Base-by-base conservation (phyloP, 2,113 vertebrate species). In the Mesoclemmys tuberculata region DNA sequence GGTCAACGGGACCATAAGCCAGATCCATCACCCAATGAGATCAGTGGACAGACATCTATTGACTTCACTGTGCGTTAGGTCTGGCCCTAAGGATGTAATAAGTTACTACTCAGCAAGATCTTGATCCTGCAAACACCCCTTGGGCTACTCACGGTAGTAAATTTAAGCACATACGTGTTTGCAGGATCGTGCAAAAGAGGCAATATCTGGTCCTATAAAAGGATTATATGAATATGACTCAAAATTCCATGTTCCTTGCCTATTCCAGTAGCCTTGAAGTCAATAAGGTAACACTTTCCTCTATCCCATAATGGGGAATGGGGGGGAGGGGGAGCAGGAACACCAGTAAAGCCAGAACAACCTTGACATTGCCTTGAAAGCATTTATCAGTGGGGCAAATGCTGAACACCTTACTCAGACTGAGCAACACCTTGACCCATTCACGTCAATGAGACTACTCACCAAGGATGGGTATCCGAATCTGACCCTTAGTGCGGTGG, bases 401-500 rank as follows among this genome's bases (percentile, higher is more conserved):
- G 18, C 54, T 55, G 54, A 7, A 6, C 7, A 55, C 54, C 54
- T 18, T 18, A 16, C 54, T 55, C 54, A 46, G 18, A 55, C 24
- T 55, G 18, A 55, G 24, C 54, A 55, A 6, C 54, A 55, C 54
- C 21, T 18, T 55, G 54, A 21, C 54, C 54, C 54, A 55, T 55
- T 55, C 24, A 55, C 54, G 18, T 55, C 54, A 16, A 1, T 14
- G 35, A 16, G 88, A 85, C n/a, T 2, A 3, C 22, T 77, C 2
- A 0, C 0, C 12, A n/a, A 1, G 4, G 7, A 27, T 54, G 26
- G 4, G 1, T 13, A 61, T 48, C 19, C 2, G 2, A 58, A 18
- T 48, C 27, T 0, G 0, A 89, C 10, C 22, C 2, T 52, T 1
- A 52, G 38, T 56, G 14, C 38, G 41, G 41, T 9, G 14, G 46